Conservation (phyloP, 2,888 invertebrate species). For the Phalangium opilio region DNA sequence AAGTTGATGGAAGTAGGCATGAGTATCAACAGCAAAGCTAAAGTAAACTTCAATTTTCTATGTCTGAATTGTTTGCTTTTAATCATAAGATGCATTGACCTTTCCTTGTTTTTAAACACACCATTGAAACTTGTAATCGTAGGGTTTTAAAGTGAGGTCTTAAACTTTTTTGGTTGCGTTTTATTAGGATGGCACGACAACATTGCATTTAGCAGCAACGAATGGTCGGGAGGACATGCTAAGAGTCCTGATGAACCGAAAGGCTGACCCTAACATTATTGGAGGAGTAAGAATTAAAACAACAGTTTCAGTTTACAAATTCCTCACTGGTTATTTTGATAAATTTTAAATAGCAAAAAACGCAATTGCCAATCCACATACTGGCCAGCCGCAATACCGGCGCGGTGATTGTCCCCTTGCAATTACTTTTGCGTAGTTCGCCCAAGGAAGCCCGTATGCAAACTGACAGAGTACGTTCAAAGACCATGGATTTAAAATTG, state of each 20-base stretch:
- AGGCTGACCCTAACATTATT: conserved; percentile 77
- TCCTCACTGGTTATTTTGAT: no score
- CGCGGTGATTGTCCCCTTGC: conserved; percentile 74
- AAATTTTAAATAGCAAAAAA: conserved; percentile 50
- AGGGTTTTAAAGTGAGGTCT: no score
- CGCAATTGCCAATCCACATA: conserved; percentile 87
- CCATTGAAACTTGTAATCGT: no score
- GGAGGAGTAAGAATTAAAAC: conserved; percentile 61
- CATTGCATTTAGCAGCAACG: conserved; percentile 85
- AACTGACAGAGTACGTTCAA: conserved; percentile 78
- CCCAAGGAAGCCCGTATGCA: conserved; percentile 76
- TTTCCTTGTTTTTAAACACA: no score
- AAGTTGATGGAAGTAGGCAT: conserved; percentile 82
- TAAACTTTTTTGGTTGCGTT: no score
- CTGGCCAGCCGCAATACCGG: conserved; percentile 86
- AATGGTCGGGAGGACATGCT: conserved; percentile 89
- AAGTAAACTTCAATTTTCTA: conserved; percentile 47
- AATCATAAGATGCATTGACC: no score
- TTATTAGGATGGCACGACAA: conserved; percentile 96
- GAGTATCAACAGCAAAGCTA: conserved; percentile 76
- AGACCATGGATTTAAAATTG: no score
- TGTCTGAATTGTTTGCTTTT: not conserved
- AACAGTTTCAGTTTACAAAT: no score
- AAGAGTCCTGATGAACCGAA: conserved; percentile 67
- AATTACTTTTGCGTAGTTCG: conserved; percentile 69